Evolutionary conservation across 2,113 vertebrate species (phyloP).

Genomic region (Bufo gargarizans): DNA sequence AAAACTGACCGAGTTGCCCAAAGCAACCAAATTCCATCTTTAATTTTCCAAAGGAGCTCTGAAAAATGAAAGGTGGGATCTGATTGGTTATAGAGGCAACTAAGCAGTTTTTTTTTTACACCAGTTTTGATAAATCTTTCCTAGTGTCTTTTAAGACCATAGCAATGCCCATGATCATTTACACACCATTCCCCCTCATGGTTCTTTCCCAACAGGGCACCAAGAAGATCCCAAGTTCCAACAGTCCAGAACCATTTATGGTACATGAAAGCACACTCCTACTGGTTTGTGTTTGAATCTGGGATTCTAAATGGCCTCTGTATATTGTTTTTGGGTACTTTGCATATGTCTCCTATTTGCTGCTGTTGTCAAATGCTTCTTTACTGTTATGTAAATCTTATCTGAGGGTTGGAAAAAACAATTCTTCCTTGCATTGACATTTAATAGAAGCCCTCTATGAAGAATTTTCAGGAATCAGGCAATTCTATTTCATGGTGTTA

Average conservation of each 20-base stretch:
- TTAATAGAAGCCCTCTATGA: constrained; percentile 32
- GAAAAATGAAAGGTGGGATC: too few species aligned
- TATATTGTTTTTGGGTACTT: background rate
- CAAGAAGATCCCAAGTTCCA: too few species aligned
- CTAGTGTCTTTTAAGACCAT: too few species aligned
- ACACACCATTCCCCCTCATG: too few species aligned
- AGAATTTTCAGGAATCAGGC: constrained; percentile 38
- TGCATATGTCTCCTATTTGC: background rate
- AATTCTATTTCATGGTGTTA: constrained; percentile 47
- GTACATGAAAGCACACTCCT: background rate
- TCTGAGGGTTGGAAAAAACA: background rate
- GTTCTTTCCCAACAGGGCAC: too few species aligned
- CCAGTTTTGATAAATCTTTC: too few species aligned
- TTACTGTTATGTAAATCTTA: constrained; percentile 14
- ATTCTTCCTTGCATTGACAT: constrained; percentile 27
- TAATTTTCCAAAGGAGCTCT: too few species aligned
- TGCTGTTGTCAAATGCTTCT: background rate
- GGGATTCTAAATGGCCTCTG: background rate
- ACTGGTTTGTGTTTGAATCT: background rate
- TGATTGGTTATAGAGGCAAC: too few species aligned
- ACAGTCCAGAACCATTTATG: background rate
- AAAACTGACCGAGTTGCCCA: too few species aligned
- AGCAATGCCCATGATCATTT: too few species aligned
- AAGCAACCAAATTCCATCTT: too few species aligned
- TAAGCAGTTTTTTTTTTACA: too few species aligned